Evolutionary conservation across 2,888 invertebrate genomes (phyloP).

Genomic region (Ennomos fuscantarius): DNA sequence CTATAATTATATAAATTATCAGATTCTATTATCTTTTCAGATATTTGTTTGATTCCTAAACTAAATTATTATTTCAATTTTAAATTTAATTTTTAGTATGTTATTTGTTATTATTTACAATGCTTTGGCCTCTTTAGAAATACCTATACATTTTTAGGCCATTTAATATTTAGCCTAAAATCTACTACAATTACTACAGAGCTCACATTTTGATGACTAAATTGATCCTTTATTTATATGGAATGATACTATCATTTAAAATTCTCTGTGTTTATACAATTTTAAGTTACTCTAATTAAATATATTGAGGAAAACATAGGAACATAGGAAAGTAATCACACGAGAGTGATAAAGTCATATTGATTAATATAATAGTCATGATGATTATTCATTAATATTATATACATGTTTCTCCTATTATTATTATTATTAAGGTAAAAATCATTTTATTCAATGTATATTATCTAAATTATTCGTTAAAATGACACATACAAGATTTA

Average conservation of each 20-base stretch:
- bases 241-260: conserved; percentile 40
- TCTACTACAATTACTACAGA: conserved; percentile 16
- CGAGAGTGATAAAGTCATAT: conserved; percentile 26
- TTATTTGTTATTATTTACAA: conserved; percentile 44
- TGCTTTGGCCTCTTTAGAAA: conserved; percentile 46
- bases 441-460: conserved; percentile 1
- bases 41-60: background rate
- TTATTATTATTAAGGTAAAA: background rate
- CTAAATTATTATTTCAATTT: background rate
- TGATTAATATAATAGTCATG: conserved; percentile 1
- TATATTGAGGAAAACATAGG: conserved; percentile 31
- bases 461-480: background rate
- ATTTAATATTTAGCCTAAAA: conserved; percentile 21
- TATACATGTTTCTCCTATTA: background rate
- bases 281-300: conserved; percentile 22
- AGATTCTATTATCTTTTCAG: background rate
- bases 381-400: background rate
- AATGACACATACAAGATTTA: conserved; percentile 1
- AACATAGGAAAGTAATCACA: conserved; percentile 36
- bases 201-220: conserved; percentile 34
- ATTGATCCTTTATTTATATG: conserved; percentile 30
- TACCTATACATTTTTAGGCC: conserved; percentile 38
- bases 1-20: background rate
- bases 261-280: conserved; percentile 28
- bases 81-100: background rate